phyloP scores from a whole-genome alignment of 1,140 invertebrate genomes.

The Drosophila kanapiae region DNA sequence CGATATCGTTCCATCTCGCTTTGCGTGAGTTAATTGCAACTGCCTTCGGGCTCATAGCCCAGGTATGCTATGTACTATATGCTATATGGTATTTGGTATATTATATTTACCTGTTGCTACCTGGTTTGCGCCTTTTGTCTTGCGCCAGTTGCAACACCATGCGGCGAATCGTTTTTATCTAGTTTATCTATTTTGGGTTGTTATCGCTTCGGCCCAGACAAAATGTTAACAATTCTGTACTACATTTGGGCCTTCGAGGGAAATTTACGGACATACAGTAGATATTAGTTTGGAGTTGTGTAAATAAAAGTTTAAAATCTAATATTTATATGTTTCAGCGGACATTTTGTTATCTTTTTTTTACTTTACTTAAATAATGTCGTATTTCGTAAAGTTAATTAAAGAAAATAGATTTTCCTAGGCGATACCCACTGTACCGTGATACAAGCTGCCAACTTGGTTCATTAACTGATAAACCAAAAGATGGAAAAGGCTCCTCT shows the following conservation, averaged over 20 bases:
- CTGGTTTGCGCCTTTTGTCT: conserved; percentile 50
- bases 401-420: not conserved
- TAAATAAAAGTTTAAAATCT: not conserved
- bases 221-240: conserved; percentile 57
- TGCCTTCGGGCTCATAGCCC: conserved; percentile 44
- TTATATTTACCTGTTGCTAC: conserved; percentile 66
- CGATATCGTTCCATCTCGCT: conserved; percentile 28
- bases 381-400: not conserved
- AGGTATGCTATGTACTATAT: conserved; percentile 38
- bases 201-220: conserved; percentile 40
- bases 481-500: conserved; percentile 1
- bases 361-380: not conserved
- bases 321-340: not conserved
- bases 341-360: not conserved
- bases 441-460: conserved; percentile 32
- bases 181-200: conserved; percentile 37
- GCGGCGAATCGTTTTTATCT: conserved; percentile 50
- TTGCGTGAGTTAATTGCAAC: conserved; percentile 71
- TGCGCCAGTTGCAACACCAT: conserved; percentile 71
- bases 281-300: not conserved
- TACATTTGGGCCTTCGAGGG: conserved; percentile 12
- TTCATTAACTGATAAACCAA: conserved; percentile 68
- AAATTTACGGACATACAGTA: conserved; percentile 16
- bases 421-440: not conserved
- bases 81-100: conserved; percentile 8